A percentile compares a stretch with the other conserved stretches of the same genome.
Conservation (phyloP, 2,797 vertebrate genomes). For the Thalassophryne amazonica region DNA sequence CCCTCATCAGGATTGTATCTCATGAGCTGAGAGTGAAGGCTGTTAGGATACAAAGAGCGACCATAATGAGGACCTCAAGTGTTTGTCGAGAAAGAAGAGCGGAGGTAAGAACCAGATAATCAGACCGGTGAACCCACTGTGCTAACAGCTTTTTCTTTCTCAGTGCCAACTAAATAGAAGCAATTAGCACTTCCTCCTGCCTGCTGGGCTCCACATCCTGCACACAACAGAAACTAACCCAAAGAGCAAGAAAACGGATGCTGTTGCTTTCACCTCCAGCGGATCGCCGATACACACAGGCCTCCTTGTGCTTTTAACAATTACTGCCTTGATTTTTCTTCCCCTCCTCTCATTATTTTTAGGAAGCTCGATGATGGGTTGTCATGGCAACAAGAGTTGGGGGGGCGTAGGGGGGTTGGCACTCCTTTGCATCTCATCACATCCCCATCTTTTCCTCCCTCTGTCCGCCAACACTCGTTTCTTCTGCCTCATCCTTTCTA, state of each 20-base stretch:
- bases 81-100: no score
- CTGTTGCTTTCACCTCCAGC: not conserved
- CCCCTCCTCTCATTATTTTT: constrained; percentile 44
- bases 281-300: no score
- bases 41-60: no score
- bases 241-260: constrained; percentile 8
- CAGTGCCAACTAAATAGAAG: constrained; percentile 27
- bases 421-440: constrained; percentile 39
- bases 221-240: constrained; percentile 6
- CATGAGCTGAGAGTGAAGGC: no score
- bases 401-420: constrained; percentile 43
- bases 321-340: not conserved
- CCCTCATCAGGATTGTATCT: no score
- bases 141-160: constrained; percentile 30
- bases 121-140: constrained; percentile 24
- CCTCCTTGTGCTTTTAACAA: no score
- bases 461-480: not conserved
- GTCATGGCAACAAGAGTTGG: constrained; percentile 62
- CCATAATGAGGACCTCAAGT: no score
- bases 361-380: constrained; percentile 45
- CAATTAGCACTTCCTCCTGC: constrained; percentile 48
- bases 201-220: constrained; percentile 40
- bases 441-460: constrained; percentile 8
- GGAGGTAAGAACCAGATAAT: not conserved
- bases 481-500: not conserved